These are phyloP conservation scores for Phalloptychus januarius DNA, from an alignment of 2,797 vertebrate genomes.

Conservation along the genomic window DNA sequence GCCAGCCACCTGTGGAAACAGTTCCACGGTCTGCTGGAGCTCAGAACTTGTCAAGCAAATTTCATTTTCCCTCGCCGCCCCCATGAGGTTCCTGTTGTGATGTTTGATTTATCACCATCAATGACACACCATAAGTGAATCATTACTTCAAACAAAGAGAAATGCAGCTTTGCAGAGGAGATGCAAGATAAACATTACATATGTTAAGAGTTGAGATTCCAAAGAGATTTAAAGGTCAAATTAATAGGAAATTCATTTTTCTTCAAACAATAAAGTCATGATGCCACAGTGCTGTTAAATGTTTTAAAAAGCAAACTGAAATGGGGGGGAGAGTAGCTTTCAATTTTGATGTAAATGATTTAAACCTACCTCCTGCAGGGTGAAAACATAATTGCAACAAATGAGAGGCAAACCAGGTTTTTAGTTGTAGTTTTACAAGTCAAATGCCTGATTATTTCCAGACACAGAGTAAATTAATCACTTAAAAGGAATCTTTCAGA, in stretches of 20 bases:
- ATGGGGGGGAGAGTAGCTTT: not conserved
- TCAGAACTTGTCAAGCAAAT: conserved; percentile 25
- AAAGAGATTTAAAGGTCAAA: conserved; percentile 47
- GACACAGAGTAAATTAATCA: not conserved
- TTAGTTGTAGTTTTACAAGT: not conserved
- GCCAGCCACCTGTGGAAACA: conserved; percentile 67
- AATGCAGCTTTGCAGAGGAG: conserved; percentile 24
- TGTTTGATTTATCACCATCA: conserved; percentile 44
- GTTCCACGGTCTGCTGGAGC: conserved; percentile 24
- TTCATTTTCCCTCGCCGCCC: not conserved
- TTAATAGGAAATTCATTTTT: conserved; percentile 41
- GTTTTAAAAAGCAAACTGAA: not conserved
- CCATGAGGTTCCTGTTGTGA: conserved; percentile 32
- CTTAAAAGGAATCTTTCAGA: not conserved
- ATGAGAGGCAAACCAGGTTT: not conserved
- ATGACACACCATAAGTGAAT: conserved; percentile 49
- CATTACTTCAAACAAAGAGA: conserved; percentile 56
- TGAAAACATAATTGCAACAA: not conserved
- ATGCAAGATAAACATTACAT: conserved; percentile 29
- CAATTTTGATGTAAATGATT: not conserved
- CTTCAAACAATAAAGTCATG: conserved; percentile 26
- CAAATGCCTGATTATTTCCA: not conserved
- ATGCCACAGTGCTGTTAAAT: not conserved
- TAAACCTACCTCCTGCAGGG: not conserved
- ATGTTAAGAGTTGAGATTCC: conserved; percentile 35